Conservation (phyloP, 2,888 invertebrate genomes). For the Lordiphosa andalusiaca region DNA sequence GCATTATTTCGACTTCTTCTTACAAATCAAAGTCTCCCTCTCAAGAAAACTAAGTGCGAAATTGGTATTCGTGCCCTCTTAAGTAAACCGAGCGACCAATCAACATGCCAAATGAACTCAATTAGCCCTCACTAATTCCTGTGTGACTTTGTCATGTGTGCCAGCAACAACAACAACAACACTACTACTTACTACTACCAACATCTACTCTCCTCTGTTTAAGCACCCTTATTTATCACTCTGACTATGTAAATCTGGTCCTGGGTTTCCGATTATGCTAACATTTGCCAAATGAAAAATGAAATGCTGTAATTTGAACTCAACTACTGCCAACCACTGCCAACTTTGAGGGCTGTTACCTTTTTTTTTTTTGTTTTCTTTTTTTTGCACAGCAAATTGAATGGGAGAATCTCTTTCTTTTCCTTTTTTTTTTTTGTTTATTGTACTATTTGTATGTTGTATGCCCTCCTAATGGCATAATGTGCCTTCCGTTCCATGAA, state of each 20-base stretch:
- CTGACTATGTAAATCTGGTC: constrained; percentile 40
- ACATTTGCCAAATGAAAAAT: constrained; percentile 37
- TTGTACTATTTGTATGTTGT: constrained; percentile 36
- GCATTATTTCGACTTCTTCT: no score
- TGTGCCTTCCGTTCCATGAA: constrained; percentile 63
- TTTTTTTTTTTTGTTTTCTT: no score
- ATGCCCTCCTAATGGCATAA: constrained; percentile 70
- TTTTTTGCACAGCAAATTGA: constrained; percentile 27
- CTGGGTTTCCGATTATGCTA: constrained; percentile 51
- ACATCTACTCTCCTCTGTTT: constrained; percentile 18
- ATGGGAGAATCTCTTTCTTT: constrained; percentile 28
- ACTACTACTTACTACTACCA: constrained; percentile 7
- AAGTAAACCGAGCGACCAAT: not conserved
- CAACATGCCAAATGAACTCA: not conserved
- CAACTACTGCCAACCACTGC: constrained; percentile 1
- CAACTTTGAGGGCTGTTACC: constrained; percentile 11
- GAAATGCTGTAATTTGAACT: constrained; percentile 62
- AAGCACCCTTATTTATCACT: not conserved
- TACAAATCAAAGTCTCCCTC: no score
- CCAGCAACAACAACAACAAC: no score
- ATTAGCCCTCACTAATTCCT: constrained; percentile 7
- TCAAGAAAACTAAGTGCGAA: not conserved
- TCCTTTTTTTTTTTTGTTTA: constrained; percentile 12
- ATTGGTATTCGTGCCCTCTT: not conserved
- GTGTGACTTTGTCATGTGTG: constrained; percentile 7